phyloP scores from a whole-genome alignment of 2,797 vertebrate genomes.

The Spinus olivaceus region DNA sequence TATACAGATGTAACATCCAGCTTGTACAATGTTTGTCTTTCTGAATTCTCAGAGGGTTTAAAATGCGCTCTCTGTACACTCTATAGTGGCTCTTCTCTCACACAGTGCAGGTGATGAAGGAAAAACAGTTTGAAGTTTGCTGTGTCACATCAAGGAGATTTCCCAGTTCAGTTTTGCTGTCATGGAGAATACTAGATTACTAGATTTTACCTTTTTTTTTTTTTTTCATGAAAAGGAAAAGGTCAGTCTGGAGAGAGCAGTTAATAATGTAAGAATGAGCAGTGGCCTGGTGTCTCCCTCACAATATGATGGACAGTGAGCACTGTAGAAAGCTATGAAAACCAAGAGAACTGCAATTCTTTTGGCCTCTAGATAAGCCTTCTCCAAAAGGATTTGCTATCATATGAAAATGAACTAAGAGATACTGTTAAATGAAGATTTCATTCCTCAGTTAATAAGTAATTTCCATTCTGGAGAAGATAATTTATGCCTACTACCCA shows the following conservation, averaged over 20 bases:
- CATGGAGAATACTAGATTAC: neutral
- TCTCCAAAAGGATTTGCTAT: neutral
- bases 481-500: constrained; percentile 11
- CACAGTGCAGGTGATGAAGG: neutral
- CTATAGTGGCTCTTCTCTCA: neutral
- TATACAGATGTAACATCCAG: neutral
- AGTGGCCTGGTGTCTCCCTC: neutral
- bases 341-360: neutral
- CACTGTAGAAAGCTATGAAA: neutral
- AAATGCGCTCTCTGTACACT: neutral
- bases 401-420: neutral
- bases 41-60: neutral
- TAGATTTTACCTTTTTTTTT: neutral
- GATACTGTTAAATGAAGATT: neutral
- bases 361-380: neutral
- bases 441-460: neutral
- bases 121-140: neutral
- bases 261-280: neutral
- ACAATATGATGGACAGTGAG: neutral
- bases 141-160: neutral
- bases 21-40: neutral
- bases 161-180: neutral
- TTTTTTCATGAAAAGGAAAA: neutral
- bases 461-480: neutral
- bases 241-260: neutral